Conservation (phyloP, 2,888 invertebrate species). For the Apamea monoglypha region DNA sequence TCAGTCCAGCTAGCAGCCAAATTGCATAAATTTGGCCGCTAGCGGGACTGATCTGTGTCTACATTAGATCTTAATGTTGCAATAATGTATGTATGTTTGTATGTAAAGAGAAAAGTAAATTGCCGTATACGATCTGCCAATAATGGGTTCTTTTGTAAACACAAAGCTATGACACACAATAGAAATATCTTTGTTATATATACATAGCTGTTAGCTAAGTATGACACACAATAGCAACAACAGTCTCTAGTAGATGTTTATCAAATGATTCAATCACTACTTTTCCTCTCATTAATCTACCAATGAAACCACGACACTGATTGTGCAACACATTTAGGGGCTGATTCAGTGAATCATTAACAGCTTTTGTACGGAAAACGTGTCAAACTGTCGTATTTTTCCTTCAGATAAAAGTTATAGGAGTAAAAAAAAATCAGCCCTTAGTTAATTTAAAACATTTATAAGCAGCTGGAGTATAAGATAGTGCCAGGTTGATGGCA, state of each 20-base stretch:
- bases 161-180: neutral
- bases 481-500: neutral
- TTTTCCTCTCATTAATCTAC: slow-evolving; percentile 9
- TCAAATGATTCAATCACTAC: neutral
- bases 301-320: neutral
- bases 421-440: no score
- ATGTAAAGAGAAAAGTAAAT: neutral
- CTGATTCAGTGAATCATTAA: no score
- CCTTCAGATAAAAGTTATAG: no score
- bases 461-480: neutral
- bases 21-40: no score
- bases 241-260: no score
- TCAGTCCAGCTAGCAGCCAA: no score
- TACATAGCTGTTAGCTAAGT: neutral
- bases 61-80: neutral
- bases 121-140: neutral
- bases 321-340: neutral
- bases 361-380: no score
- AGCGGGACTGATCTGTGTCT: neutral
- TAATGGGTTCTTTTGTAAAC: neutral
- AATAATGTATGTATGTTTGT: neutral
- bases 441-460: neutral
- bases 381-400: no score
- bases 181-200: neutral
- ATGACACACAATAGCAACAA: neutral